phyloP scores from a whole-genome alignment of 2,888 invertebrate species.

The Trichopoda pennipes region DNA sequence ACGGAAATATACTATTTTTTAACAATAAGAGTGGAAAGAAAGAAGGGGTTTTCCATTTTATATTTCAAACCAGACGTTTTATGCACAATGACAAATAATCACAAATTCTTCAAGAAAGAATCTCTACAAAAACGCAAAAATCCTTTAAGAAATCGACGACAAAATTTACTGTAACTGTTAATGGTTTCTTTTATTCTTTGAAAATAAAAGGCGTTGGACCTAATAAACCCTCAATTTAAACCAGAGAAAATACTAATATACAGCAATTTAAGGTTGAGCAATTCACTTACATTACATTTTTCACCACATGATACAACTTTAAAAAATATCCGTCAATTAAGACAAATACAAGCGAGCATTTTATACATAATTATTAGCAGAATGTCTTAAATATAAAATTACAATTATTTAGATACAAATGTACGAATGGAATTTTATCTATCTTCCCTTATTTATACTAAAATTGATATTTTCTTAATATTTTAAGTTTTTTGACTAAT shows the following conservation, averaged over 20 bases:
- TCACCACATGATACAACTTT: conserved; percentile 40
- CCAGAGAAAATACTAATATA: conserved; percentile 20
- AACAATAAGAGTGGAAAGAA: not conserved
- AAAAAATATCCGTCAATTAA: not conserved
- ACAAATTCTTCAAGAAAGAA: not conserved
- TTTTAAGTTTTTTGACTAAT: no score
- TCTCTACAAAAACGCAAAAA: conserved; percentile 1
- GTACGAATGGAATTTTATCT: no score
- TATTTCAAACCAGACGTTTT: conserved; percentile 4
- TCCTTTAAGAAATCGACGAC: conserved; percentile 16
- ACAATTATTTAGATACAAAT: not conserved
- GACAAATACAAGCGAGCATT: conserved; percentile 30
- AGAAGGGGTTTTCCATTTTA: not conserved
- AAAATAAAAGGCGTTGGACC: conserved; percentile 21
- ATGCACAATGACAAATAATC: conserved; percentile 20
- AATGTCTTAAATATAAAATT: not conserved
- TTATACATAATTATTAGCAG: conserved; percentile 1
- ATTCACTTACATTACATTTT: conserved; percentile 43
- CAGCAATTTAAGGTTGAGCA: conserved; percentile 8
- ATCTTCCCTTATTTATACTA: no score
- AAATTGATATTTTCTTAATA: no score
- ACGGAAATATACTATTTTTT: conserved; percentile 46
- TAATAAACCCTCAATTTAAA: conserved; percentile 25
- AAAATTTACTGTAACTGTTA: conserved; percentile 28
- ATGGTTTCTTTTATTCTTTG: conserved; percentile 20